Evolutionary conservation across 1,140 invertebrate genomes (phyloP).

Genomic region (Coptotermes formosanus): DNA sequence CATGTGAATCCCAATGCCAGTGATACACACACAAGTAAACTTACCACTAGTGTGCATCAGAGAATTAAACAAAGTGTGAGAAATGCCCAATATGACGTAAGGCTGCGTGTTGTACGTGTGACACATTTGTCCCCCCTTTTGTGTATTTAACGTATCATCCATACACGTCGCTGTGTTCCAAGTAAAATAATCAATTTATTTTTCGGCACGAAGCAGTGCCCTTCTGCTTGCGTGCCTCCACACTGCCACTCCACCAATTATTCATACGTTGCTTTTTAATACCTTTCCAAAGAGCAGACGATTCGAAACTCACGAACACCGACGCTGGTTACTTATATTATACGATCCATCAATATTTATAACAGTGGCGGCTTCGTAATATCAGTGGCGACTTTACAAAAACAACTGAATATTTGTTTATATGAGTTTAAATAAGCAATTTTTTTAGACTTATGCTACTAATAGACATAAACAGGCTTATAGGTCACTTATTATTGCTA

Average conservation of each 20-base stretch:
- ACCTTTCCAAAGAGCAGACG: conserved; percentile 13
- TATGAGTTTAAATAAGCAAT: too few relatives aligned
- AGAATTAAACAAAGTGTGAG: too few relatives aligned
- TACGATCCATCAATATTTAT: background rate
- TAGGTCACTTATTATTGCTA: too few relatives aligned
- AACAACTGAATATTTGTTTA: too few relatives aligned
- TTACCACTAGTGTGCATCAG: too few relatives aligned
- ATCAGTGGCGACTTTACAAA: background rate
- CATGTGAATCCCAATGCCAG: too few relatives aligned
- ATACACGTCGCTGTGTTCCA: background rate
- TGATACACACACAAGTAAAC: too few relatives aligned
- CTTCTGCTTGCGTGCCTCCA: background rate
- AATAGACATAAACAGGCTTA: too few relatives aligned
- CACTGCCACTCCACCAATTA: background rate
- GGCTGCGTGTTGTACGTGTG: too few relatives aligned
- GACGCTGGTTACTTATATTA: background rate
- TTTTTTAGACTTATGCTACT: too few relatives aligned
- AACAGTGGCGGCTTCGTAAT: background rate
- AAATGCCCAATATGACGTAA: too few relatives aligned
- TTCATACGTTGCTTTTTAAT: conserved; percentile 9
- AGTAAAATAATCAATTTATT: background rate
- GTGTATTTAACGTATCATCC: background rate
- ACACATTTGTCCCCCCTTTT: too few relatives aligned
- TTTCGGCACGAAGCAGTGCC: background rate
- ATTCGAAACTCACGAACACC: background rate